Evolutionary conservation across 2,113 vertebrate genomes (phyloP).

Genomic region (Erythrocercus mccallii): DNA sequence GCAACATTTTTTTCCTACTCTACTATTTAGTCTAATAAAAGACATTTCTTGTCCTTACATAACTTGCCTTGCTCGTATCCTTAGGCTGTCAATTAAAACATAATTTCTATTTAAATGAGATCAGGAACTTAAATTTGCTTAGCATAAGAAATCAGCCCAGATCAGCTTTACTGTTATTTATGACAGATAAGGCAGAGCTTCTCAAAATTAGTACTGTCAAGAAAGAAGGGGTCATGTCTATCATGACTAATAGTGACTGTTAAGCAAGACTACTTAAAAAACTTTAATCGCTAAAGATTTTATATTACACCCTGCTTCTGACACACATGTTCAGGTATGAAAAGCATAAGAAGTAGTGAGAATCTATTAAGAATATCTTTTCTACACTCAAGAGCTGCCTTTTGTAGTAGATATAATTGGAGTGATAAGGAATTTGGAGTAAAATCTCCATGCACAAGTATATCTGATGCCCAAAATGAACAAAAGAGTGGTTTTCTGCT

Average conservation of each 20-base stretch:
- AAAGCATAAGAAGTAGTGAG: not conserved
- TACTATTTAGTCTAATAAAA: not conserved
- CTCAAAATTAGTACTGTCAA: not conserved
- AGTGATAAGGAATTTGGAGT: not conserved
- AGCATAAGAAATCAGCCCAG: not conserved
- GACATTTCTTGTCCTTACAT: not conserved
- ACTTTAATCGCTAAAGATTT: not conserved
- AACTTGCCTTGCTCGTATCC: not conserved
- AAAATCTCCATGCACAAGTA: not conserved
- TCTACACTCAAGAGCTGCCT: not conserved
- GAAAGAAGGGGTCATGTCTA: not conserved
- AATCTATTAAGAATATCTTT: not conserved
- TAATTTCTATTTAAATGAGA: not conserved
- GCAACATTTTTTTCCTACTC: not conserved
- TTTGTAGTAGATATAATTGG: not conserved
- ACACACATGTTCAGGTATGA: not conserved
- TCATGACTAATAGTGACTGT: not conserved
- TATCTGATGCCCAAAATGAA: not conserved
- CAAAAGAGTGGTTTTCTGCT: not conserved
- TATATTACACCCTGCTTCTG: not conserved
- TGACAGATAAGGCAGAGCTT: not conserved
- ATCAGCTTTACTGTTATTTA: not conserved
- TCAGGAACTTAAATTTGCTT: not conserved
- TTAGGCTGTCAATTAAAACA: not conserved
- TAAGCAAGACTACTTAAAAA: not conserved